Conservation (phyloP, 2,888 invertebrate genomes). For the Helicoverpa assulta region DNA sequence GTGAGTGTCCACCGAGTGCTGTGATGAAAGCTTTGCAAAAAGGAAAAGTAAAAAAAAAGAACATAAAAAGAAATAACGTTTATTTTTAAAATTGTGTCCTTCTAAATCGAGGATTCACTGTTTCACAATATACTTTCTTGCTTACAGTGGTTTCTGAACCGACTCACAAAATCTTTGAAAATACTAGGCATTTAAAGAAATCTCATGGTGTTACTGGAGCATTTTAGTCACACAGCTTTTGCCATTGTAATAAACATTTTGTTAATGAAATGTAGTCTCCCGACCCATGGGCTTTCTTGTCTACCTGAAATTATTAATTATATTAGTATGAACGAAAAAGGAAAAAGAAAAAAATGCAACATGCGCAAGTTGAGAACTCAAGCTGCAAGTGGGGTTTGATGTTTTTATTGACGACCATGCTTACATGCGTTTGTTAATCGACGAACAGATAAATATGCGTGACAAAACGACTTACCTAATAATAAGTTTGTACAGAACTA, state of each 20-base stretch:
- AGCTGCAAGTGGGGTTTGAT: conserved; percentile 70
- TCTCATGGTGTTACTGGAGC: conserved; percentile 77
- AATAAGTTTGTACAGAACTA: conserved; percentile 55
- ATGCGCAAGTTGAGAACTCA: conserved; percentile 76
- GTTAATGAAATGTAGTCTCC: conserved; percentile 88
- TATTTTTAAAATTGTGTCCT: conserved; percentile 74
- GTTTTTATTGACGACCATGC: conserved; percentile 73
- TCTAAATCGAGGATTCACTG: conserved; percentile 59
- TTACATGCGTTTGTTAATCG: conserved; percentile 76
- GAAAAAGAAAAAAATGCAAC: conserved; percentile 75
- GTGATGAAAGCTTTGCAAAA: conserved; percentile 88
- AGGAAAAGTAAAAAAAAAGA: conserved; percentile 85
- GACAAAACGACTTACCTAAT: conserved; percentile 79
- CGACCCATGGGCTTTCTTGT: conserved; percentile 89
- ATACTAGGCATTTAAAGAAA: conserved; percentile 68
- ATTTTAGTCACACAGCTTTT: conserved; percentile 82
- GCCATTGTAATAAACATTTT: conserved; percentile 76
- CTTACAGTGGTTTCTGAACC: conserved; percentile 59
- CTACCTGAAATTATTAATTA: conserved; percentile 90
- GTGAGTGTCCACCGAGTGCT: conserved; percentile 89
- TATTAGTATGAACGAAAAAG: conserved; percentile 89
- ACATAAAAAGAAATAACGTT: conserved; percentile 83
- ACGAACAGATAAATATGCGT: conserved; percentile 56
- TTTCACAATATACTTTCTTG: conserved; percentile 56
- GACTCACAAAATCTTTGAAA: conserved; percentile 61